Evolutionary conservation across 2,888 invertebrate genomes (phyloP).

Genomic region (Tanytarsus gracilentus): DNA sequence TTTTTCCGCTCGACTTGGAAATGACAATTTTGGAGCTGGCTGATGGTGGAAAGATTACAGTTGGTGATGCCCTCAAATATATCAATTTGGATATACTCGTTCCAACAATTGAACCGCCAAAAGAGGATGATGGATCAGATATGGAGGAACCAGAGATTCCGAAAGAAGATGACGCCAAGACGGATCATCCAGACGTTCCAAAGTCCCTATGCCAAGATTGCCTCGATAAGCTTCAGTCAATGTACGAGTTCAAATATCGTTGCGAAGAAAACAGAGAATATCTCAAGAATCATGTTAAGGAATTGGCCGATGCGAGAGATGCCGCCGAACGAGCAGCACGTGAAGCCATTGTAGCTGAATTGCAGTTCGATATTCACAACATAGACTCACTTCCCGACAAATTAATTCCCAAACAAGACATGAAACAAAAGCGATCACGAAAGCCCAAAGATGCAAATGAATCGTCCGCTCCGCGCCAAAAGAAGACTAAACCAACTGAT

Average conservation of each 20-base stretch:
- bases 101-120: not conserved
- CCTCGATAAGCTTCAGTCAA: slow-evolving; percentile 16
- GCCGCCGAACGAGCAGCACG: slow-evolving; percentile 15
- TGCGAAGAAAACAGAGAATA: slow-evolving; percentile 13
- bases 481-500: too few relatives aligned
- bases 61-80: slow-evolving; percentile 17
- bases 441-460: slow-evolving; percentile 17
- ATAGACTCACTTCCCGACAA: slow-evolving; percentile 15
- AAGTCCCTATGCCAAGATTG: slow-evolving; percentile 19
- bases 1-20: not conserved
- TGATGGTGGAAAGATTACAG: not conserved
- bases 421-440: not conserved
- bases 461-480: not conserved
- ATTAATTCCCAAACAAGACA: not conserved
- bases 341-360: not conserved
- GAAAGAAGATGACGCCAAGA: not conserved
- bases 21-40: slow-evolving; percentile 15
- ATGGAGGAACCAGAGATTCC: not conserved
- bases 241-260: slow-evolving; percentile 22
- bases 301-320: not conserved
- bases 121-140: not conserved
- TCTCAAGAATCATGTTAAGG: not conserved
- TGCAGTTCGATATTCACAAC: slow-evolving; percentile 17
- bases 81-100: slow-evolving; percentile 11
- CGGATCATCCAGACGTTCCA: slow-evolving; percentile 4